phyloP scores from a whole-genome alignment of 2,888 invertebrate species.

The Heliconius aoede region DNA sequence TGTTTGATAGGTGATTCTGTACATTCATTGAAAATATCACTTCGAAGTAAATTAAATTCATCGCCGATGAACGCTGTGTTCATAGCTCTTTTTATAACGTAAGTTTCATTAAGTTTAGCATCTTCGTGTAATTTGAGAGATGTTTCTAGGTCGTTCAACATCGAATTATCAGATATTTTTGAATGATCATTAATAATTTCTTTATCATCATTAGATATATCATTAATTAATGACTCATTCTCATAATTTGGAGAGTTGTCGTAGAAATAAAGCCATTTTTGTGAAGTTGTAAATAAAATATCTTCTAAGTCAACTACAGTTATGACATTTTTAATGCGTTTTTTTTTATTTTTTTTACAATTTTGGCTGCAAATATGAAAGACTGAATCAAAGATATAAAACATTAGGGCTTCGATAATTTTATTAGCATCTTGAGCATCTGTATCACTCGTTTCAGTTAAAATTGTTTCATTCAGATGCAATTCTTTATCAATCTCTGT shows the following conservation, averaged over 20 bases:
- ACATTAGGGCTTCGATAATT: constrained; percentile 69
- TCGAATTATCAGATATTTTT: constrained; percentile 40
- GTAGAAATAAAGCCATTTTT: constrained; percentile 55
- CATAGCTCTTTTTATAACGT: constrained; percentile 58
- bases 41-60: constrained; percentile 56
- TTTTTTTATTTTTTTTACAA: constrained; percentile 49
- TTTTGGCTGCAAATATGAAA: constrained; percentile 58
- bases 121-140: constrained; percentile 43
- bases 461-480: constrained; percentile 59
- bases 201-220: constrained; percentile 27
- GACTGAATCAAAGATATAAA: constrained; percentile 67
- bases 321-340: constrained; percentile 59
- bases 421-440: constrained; percentile 55
- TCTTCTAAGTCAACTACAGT: constrained; percentile 75
- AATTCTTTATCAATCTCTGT: constrained; percentile 61
- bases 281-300: constrained; percentile 66
- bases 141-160: constrained; percentile 42
- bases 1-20: constrained; percentile 63
- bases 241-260: constrained; percentile 1
- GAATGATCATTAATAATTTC: constrained; percentile 21
- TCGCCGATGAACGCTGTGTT: constrained; percentile 68
- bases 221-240: constrained; percentile 29
- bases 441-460: constrained; percentile 62
- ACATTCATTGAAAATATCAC: constrained; percentile 59
- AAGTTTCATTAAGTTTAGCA: constrained; percentile 54